Evolutionary conservation across 2,113 vertebrate genomes (phyloP), one percentile per base, ranked within the genome.

Genomic region (Python bivittatus): DNA sequence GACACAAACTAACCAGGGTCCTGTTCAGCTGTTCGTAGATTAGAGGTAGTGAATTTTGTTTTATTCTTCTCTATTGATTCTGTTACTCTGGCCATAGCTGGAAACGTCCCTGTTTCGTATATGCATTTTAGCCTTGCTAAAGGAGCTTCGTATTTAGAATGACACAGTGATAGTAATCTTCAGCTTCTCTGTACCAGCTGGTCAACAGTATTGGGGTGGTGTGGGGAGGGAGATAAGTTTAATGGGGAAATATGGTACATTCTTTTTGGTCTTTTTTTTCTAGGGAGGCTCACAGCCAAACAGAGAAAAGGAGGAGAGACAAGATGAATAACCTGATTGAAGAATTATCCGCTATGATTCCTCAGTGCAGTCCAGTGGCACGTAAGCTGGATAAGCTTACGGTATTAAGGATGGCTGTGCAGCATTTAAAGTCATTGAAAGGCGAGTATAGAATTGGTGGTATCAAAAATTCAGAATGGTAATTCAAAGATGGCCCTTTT

Each of bases 281-380:
- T 91, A 99, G 99, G 95, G 99, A 99, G 96, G 98, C 98, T 79
- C 99, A 99, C 91, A 99, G 99, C 96, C 98, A 99, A 96, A 99
- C 98, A 2, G 99, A 99, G 94, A 99, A 99, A 96, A 96, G 98
- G 86, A 98, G 99, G 94, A 97, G 99, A 93, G 98, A 99, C 94
- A 99, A 99, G 97, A 99, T 99, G 98, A 99, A 99, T 96, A 98
- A 97, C 89, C 94, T 99, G 89, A 99, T 99, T 84, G 98, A 99
- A 93, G 98, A 99, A 92, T 97, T 99, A 38, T 99, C 98, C 12
- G 98, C 98, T 52, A 98, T 99, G 98, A 98, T 99, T 94, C 99
- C 99, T 10, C 98, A 98, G 44, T 99, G 98, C 97, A 98, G 98
- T 94, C 98, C 98, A 38, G 94, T 98, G 97, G 97, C 98, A 53